Evolutionary conservation across 2,888 invertebrate genomes (phyloP), one percentile per base, ranked within the genome.

Genomic region (Hedychridium roseum): DNA sequence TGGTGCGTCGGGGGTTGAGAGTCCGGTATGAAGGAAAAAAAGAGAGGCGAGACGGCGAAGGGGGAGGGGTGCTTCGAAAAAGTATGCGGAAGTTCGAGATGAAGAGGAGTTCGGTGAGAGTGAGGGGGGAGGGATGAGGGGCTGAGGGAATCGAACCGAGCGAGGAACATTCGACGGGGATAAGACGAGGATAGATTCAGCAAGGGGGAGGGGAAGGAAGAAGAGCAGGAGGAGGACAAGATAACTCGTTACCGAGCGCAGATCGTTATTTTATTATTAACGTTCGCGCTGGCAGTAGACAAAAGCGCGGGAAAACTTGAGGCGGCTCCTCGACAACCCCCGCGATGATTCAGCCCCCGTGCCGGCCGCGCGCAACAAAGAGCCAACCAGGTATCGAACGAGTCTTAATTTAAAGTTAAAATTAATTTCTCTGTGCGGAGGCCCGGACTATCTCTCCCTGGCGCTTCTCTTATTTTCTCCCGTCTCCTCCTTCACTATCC

Each of bases 321-420:
- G 36, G 53, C 57, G 49, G 53, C 60, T 56, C 55, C 44, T 53
- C 52, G 15, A 28, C 54, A 50, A 26, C 31, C 47, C 43, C 27
- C 50, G 18, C 36, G 57, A 57, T 55, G 61, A 66, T 61, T 67
- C 61, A 54, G 53, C 43, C 53, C 54, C 53, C 36, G 43, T 54
- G 54, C 52, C 58, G 63, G 58, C 54, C 44, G 59, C 58, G 60
- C 51, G 66, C 71, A 71, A 77, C 77, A 78, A 78, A 78, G 74
- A 70, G 48, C 68, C 65, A 65, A 66, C 71, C 73, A 72, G 73
- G 72, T 76, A 77, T 77, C 71, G 70, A 67, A 62, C 67, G 70
- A 74, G 73, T 76, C 74, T 77, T 77, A 77, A 78, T 78, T 78
- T 78, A 78, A 78, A 78, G 72, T 78, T 78, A 64, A 78, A 78